Evolutionary conservation across 2,888 invertebrate genomes (phyloP).

Genomic region (Ichneumoninae sp.): DNA sequence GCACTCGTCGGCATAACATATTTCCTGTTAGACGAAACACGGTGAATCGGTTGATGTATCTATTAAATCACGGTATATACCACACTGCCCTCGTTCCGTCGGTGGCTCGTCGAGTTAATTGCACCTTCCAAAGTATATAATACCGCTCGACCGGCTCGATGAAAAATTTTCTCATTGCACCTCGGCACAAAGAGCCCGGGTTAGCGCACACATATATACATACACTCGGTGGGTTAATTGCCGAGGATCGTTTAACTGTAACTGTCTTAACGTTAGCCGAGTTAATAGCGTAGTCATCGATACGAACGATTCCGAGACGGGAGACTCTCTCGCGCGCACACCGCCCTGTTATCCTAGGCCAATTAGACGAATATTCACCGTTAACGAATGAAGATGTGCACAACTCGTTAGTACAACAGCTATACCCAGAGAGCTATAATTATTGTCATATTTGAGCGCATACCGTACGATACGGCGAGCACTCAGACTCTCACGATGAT

Average conservation of each 20-base stretch:
- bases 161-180: conserved; percentile 58
- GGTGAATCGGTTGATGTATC: conserved; percentile 8
- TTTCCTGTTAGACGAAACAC: conserved; percentile 22
- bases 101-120: conserved; percentile 62
- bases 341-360: conserved; percentile 52
- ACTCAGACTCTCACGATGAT: conserved; percentile 27
- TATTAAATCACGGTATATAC: conserved; percentile 22
- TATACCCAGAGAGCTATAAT: conserved; percentile 7
- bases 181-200: conserved; percentile 19
- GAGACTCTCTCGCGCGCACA: conserved; percentile 17
- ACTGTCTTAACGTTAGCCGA: conserved; percentile 34
- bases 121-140: conserved; percentile 57
- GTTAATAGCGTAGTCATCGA: conserved; percentile 52
- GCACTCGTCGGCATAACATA: conserved; percentile 7
- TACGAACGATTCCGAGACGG: conserved; percentile 56
- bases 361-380: conserved; percentile 62
- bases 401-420: conserved; percentile 44
- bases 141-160: conserved; percentile 43
- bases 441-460: conserved; percentile 53
- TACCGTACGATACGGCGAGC: background rate
- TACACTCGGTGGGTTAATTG: conserved; percentile 55
- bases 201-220: background rate
- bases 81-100: conserved; percentile 64
- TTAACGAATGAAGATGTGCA: conserved; percentile 58
- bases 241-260: conserved; percentile 62